These are phyloP conservation scores for Corbicula japonica DNA, from an alignment of 2,888 invertebrate genomes.

Conservation along the genomic window DNA sequence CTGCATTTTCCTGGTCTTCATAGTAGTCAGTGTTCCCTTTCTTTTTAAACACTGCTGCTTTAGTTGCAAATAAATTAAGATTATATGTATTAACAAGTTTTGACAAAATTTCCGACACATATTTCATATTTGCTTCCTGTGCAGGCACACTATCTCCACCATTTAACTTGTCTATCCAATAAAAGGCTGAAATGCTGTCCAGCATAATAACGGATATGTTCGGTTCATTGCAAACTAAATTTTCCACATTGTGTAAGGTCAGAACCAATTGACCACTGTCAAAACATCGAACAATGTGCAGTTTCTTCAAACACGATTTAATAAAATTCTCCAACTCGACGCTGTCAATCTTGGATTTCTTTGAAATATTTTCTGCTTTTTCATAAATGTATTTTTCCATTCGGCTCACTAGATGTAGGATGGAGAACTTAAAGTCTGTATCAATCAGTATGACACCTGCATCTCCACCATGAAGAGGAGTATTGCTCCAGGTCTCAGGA, in stretches of 20 bases:
- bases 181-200: conserved; percentile 84
- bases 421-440: conserved; percentile 83
- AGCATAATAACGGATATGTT: conserved; percentile 77
- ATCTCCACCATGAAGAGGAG: conserved; percentile 74
- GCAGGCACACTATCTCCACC: conserved; percentile 68
- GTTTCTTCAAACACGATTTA: conserved; percentile 73
- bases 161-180: conserved; percentile 80
- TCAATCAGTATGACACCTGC: conserved; percentile 81
- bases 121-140: conserved; percentile 70
- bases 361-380: neutral
- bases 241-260: conserved; percentile 80
- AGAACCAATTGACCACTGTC: conserved; percentile 78
- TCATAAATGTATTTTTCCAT: conserved; percentile 76
- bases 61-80: conserved; percentile 76
- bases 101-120: conserved; percentile 64
- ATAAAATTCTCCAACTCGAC: conserved; percentile 76
- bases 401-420: conserved; percentile 78
- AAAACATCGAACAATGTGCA: conserved; percentile 76
- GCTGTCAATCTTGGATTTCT: conserved; percentile 12
- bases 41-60: conserved; percentile 73
- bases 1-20: conserved; percentile 27
- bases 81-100: conserved; percentile 75
- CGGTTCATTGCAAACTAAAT: conserved; percentile 70
- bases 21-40: conserved; percentile 43
- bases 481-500: conserved; percentile 74